These are phyloP conservation scores for Melanaphis sacchari DNA, from an alignment of 1,140 invertebrate genomes.

Conservation along the genomic window DNA sequence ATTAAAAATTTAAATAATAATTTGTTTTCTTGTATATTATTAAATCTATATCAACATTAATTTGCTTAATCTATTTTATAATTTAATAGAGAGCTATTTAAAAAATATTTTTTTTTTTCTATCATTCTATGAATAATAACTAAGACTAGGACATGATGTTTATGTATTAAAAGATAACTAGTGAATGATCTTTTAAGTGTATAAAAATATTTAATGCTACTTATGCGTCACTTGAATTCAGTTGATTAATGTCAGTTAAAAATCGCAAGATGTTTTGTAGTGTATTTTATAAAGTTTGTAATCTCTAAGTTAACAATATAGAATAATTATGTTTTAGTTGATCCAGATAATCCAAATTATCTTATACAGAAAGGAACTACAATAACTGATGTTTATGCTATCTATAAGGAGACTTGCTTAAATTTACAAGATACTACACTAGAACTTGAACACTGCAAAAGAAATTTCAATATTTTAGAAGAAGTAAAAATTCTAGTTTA, in stretches of 20 bases:
- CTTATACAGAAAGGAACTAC: constrained; percentile 25
- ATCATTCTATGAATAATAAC: too few species aligned
- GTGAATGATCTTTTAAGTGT: too few species aligned
- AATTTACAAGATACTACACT: constrained; percentile 1
- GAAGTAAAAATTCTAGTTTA: background rate
- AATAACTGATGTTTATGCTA: constrained; percentile 53
- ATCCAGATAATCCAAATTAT: constrained; percentile 25
- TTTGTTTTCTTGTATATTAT: background rate
- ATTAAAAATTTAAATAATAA: background rate
- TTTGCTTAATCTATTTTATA: too few species aligned
- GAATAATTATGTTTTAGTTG: constrained; percentile 22
- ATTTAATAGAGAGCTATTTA: too few species aligned
- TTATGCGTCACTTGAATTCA: too few species aligned
- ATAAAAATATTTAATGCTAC: too few species aligned
- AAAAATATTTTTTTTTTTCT: too few species aligned
- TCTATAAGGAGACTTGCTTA: constrained; percentile 41
- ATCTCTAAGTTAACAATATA: background rate
- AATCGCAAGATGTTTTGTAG: too few species aligned
- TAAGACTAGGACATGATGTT: too few species aligned
- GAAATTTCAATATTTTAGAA: constrained; percentile 35
- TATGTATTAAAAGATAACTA: too few species aligned
- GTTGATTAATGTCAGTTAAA: too few species aligned
- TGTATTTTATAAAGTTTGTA: background rate
- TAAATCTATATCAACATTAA: too few species aligned
- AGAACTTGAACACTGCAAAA: constrained; percentile 37